These are phyloP conservation scores for Brachyopa scutellaris DNA, from an alignment of 2,888 invertebrate genomes.

Conservation along the genomic window DNA sequence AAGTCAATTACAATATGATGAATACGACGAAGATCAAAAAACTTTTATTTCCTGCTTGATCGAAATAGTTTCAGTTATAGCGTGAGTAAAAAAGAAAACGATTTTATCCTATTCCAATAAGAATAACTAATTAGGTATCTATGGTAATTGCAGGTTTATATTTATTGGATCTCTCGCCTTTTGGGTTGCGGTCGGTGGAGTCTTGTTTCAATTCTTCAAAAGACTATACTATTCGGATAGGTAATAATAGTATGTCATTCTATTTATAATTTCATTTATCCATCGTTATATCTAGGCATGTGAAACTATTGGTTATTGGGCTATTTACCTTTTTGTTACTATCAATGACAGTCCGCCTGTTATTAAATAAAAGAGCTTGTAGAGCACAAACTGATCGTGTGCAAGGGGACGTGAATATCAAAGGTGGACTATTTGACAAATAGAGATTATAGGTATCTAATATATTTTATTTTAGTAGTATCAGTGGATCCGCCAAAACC, in stretches of 20 bases:
- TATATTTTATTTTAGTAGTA: too few relatives aligned
- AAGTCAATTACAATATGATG: background rate
- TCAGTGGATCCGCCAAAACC: background rate
- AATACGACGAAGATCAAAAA: background rate
- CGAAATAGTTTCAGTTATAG: slow-evolving; percentile 42
- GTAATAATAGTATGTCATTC: slow-evolving; percentile 6
- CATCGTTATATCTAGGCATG: background rate
- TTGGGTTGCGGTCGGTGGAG: slow-evolving; percentile 35
- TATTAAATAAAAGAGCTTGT: slow-evolving; percentile 14
- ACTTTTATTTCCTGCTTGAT: slow-evolving; percentile 30
- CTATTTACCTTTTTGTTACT: slow-evolving; percentile 14
- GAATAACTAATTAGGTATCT: too few relatives aligned
- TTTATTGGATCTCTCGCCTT: slow-evolving; percentile 43
- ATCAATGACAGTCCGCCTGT: slow-evolving; percentile 15
- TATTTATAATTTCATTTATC: background rate
- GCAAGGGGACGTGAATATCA: background rate
- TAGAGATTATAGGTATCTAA: too few relatives aligned
- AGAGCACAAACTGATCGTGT: background rate
- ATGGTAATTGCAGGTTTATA: slow-evolving; percentile 40
- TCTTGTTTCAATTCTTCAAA: slow-evolving; percentile 17
- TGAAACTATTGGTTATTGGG: background rate
- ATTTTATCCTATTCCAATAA: background rate
- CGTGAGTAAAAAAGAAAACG: slow-evolving; percentile 22
- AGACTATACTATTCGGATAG: slow-evolving; percentile 4
- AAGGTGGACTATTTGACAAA: too few relatives aligned